A percentile compares a stretch with the other conserved stretches of the same genome.
phyloP scores from a whole-genome alignment of 2,888 invertebrate species.

The Anaspis maculata region DNA sequence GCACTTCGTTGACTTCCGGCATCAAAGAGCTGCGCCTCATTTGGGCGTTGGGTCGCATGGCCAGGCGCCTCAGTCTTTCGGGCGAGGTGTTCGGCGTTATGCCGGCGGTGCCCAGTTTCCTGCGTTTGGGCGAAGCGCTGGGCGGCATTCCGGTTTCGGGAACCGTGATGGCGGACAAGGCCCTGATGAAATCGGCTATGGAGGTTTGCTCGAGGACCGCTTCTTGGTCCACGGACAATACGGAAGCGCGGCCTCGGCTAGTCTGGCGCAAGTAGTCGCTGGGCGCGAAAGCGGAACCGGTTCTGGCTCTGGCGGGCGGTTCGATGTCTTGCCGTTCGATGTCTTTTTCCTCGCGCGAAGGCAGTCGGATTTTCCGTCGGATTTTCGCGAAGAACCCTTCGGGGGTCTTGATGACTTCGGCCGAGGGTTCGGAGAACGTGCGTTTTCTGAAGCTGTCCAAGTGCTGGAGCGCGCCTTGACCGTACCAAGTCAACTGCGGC shows the following conservation, averaged over 20 bases:
- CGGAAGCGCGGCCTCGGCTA: conserved; percentile 25
- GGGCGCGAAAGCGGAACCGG: conserved; percentile 36
- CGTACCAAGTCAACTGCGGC: conserved; percentile 54
- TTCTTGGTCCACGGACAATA: conserved; percentile 38
- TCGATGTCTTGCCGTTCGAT: conserved; percentile 28
- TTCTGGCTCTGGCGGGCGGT: background rate
- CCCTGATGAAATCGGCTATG: conserved; percentile 71
- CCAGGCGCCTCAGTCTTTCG: conserved; percentile 16
- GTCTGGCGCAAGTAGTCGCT: conserved; percentile 23
- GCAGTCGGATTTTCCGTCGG: conserved; percentile 15
- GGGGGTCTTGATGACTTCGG: conserved; percentile 18
- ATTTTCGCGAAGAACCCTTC: conserved; percentile 22
- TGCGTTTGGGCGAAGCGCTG: conserved; percentile 34
- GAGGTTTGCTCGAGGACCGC: conserved; percentile 73
- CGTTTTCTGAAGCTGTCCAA: conserved; percentile 40
- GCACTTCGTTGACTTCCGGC: conserved; percentile 3
- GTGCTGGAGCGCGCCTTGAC: conserved; percentile 55
- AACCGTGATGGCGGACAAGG: conserved; percentile 56
- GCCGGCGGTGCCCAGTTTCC: conserved; percentile 47
- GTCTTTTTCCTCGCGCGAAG: conserved; percentile 22
- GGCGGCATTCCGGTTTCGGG: conserved; percentile 22
- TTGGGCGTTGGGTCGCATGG: conserved; percentile 18
- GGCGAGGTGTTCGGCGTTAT: conserved; percentile 21
- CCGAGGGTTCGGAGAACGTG: conserved; percentile 14
- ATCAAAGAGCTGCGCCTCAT: conserved; percentile 27